Percentiles rank a stretch among this genome's conserved stretches.
These are phyloP conservation scores for Cerceris rybyensis DNA, from an alignment of 2,888 invertebrate genomes.

Conservation along the genomic window DNA sequence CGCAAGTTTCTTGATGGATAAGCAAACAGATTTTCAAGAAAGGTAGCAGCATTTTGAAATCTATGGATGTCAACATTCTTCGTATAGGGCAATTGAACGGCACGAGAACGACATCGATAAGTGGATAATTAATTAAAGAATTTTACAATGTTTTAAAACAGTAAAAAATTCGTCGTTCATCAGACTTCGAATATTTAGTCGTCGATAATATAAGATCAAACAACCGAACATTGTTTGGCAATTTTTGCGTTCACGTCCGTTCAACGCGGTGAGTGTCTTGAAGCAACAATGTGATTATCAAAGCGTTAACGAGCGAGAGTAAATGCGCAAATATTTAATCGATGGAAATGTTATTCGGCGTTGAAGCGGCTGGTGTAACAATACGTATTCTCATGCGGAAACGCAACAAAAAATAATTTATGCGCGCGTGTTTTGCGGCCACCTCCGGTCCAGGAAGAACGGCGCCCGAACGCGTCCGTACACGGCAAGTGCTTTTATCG, in stretches of 20 bases:
- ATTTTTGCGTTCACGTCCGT: neutral
- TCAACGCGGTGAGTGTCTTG: neutral
- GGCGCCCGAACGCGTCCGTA: neutral
- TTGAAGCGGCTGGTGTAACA: slow-evolving; percentile 13
- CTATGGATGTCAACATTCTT: too few species aligned
- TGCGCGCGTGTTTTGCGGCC: slow-evolving; percentile 30
- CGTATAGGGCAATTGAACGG: too few species aligned
- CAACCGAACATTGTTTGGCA: too few species aligned
- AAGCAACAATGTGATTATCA: slow-evolving; percentile 23
- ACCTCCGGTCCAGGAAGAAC: neutral
- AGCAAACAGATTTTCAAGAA: too few species aligned
- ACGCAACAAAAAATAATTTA: slow-evolving; percentile 54
- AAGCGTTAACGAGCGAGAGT: slow-evolving; percentile 26
- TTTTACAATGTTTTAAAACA: too few species aligned
- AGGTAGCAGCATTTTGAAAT: too few species aligned
- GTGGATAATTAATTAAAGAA: too few species aligned
- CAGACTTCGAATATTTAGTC: too few species aligned
- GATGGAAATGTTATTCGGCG: slow-evolving; percentile 11
- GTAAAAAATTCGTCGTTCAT: too few species aligned
- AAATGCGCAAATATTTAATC: slow-evolving; percentile 41
- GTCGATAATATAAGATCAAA: too few species aligned
- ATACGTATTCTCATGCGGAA: slow-evolving; percentile 38
- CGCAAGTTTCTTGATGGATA: too few species aligned
- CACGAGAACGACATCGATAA: too few species aligned
- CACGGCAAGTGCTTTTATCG: slow-evolving; percentile 63